Percentiles rank a stretch among this genome's conserved stretches.
Conservation (phyloP, 2,113 vertebrate genomes). For the Asarcornis scutulata region DNA sequence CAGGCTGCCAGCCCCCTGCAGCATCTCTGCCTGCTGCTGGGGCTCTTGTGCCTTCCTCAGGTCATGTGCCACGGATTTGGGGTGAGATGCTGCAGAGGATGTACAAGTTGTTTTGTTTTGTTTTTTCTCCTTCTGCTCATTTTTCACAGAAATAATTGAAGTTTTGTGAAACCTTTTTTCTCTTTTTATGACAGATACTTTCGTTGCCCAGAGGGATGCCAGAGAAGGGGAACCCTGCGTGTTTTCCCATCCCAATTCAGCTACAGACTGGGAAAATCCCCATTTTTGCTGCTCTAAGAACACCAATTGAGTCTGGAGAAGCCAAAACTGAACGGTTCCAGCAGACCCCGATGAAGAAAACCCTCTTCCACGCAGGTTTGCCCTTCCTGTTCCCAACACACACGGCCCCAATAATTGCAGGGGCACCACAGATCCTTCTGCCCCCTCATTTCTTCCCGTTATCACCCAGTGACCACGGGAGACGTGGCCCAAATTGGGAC, state of each 20-base stretch:
- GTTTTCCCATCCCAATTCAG: background rate
- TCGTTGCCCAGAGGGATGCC: fast-evolving
- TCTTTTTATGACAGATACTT: background rate
- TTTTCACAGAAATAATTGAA: background rate
- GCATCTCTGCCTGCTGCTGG: background rate
- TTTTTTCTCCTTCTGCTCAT: background rate
- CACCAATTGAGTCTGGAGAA: background rate
- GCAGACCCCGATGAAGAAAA: background rate
- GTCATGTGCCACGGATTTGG: no score
- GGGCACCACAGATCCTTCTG: no score
- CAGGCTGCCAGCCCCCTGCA: background rate
- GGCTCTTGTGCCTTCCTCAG: no score
- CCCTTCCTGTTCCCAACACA: fast-evolving
- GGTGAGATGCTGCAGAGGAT: background rate
- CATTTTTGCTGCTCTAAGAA: background rate
- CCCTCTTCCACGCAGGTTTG: background rate
- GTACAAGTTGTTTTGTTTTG: background rate
- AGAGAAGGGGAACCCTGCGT: background rate
- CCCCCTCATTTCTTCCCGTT: no score
- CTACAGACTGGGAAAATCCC: background rate
- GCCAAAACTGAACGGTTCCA: background rate
- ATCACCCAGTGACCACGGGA: no score
- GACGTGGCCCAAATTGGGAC: no score
- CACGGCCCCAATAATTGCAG: no score
- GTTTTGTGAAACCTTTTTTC: background rate